Evolutionary conservation across 2,888 invertebrate genomes (phyloP), one percentile per base, ranked within the genome.

Genomic region (Entomobrya proxima): DNA sequence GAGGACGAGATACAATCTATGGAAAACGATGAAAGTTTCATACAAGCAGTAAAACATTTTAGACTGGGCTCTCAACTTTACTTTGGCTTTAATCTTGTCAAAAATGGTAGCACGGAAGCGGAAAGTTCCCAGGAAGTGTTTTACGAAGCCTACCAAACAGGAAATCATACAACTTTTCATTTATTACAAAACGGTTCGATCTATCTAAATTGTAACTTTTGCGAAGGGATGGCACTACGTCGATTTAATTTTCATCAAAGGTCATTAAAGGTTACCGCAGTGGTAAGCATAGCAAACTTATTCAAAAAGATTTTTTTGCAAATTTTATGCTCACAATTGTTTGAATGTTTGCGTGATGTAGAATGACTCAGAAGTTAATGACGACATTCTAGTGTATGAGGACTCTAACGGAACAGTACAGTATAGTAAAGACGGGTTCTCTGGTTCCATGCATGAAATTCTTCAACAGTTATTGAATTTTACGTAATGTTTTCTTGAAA

Each of bases 291-390:
- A 37, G 6, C n/a, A 9, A 15, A 2, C n/a, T 21, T 32, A 0
- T 32, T n/a, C 15, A 11, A 52, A 15, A 40, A 11, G 61, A 13
- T 2, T 50, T 79, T 5, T 40, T 72, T 21, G 21, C 2, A n/a
- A 7, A 40, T 21, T 32, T 13, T 27, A 13, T 18, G 35, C n/a
- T 50, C 18, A 81, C 24, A 30, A 58, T 37, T 32, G 75, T 24
- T 15, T 35, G n/a, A 30, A 1, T 40, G 18, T 15, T 77, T 37
- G 35, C 0, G 37, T n/a, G 40, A 11, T 86, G 47, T 74, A 89
- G 88, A 83, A 88, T 82, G 89, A 89, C 27, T 24, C 67, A 7
- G 88, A 88, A 27, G 37, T 76, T 4, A 87, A 87, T 32, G 88
- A 89, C 64, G 89, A 89, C 40, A 87, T 88, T 18, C 52, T 85